phyloP scores from a whole-genome alignment of 1,140 invertebrate species.

The Trachymyrmex cornetzi region DNA sequence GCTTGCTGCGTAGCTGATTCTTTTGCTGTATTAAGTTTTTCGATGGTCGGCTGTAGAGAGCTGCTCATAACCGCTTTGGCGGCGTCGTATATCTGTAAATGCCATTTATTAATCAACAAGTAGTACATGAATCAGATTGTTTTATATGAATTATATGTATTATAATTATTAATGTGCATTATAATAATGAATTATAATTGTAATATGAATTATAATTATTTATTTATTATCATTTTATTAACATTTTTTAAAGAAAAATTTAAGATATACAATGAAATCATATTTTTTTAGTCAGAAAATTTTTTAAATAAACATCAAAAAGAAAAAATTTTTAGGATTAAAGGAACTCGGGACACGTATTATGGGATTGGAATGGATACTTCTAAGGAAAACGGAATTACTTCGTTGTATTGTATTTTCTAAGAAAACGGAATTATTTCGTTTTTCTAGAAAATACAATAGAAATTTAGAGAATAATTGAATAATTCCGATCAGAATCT shows the following conservation, averaged over 20 bases:
- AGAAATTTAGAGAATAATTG: too few species aligned
- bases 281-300: not conserved
- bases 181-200: too few species aligned
- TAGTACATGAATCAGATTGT: not conserved
- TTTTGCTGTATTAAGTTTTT: slow-evolving; percentile 88
- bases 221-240: slow-evolving; percentile 12
- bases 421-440: too few species aligned
- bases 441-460: too few species aligned
- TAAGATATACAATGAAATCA: not conserved
- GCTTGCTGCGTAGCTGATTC: slow-evolving; percentile 89
- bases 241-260: not conserved
- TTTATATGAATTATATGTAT: not conserved
- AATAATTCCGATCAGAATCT: too few species aligned
- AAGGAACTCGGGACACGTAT: too few species aligned
- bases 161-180: not conserved
- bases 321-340: not conserved
- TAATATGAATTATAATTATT: not conserved
- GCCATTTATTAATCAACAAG: not conserved
- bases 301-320: not conserved
- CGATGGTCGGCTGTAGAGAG: slow-evolving; percentile 89
- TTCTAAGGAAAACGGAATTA: too few species aligned
- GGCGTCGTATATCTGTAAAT: slow-evolving; percentile 89
- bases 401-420: too few species aligned
- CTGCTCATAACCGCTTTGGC: slow-evolving; percentile 90
- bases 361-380: too few species aligned